phyloP scores from a whole-genome alignment of 2,888 invertebrate genomes.

The Drosophila siamana region DNA sequence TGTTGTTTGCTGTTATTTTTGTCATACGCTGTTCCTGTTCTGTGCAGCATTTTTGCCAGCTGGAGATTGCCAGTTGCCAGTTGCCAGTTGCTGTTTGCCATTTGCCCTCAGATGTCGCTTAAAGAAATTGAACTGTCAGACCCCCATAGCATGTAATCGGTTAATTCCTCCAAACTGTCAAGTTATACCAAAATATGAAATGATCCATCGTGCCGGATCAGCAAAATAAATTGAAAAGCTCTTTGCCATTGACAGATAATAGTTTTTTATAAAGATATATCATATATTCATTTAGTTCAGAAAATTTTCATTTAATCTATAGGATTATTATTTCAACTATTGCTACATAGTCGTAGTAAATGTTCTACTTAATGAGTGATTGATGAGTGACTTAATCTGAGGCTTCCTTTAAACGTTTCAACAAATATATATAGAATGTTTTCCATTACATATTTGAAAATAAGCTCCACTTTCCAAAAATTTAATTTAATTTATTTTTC shows the following conservation, averaged over 20 bases:
- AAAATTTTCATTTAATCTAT: not conserved
- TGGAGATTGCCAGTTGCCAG: constrained; percentile 30
- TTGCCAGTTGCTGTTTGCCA: constrained; percentile 17
- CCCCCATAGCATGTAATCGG: constrained; percentile 45
- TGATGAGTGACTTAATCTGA: too few relatives aligned
- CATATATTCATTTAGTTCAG: not conserved
- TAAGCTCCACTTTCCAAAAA: too few relatives aligned
- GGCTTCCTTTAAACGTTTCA: too few relatives aligned
- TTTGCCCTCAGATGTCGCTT: constrained; percentile 36
- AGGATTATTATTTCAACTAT: too few relatives aligned
- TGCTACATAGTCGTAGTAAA: too few relatives aligned
- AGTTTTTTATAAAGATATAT: not conserved
- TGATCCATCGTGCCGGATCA: constrained; percentile 28
- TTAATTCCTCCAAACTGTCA: constrained; percentile 60
- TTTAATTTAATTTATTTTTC: not conserved
- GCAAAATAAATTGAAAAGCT: not conserved
- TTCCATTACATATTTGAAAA: too few relatives aligned
- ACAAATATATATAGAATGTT: too few relatives aligned
- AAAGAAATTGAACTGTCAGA: constrained; percentile 77
- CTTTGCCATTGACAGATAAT: not conserved
- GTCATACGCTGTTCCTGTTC: constrained; percentile 17
- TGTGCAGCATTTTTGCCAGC: constrained; percentile 26
- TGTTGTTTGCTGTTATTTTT: constrained; percentile 21
- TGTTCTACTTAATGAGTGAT: too few relatives aligned
- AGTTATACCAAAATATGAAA: constrained; percentile 20